Evolutionary conservation across 2,113 vertebrate genomes (phyloP).

Genomic region (Zonotrichia leucophrys): DNA sequence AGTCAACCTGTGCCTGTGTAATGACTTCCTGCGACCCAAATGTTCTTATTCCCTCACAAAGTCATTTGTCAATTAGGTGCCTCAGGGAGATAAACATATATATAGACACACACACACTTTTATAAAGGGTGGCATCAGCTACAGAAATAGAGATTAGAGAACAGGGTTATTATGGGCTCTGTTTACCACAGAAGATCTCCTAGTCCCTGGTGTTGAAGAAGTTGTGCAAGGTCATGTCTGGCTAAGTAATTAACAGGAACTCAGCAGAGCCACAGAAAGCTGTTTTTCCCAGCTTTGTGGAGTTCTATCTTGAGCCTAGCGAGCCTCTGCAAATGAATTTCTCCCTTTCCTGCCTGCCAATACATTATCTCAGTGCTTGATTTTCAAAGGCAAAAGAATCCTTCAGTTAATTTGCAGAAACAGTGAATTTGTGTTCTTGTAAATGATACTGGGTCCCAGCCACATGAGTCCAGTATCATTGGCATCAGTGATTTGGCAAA

Average conservation of each 20-base stretch:
- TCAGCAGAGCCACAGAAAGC: conserved; percentile 23
- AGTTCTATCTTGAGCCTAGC: not conserved
- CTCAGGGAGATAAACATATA: not conserved
- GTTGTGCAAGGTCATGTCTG: not conserved
- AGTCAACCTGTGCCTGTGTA: not conserved
- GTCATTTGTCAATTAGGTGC: not conserved
- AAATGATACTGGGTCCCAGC: not conserved
- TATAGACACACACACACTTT: not conserved
- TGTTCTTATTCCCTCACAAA: not conserved
- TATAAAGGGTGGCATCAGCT: not conserved
- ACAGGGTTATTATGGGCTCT: not conserved
- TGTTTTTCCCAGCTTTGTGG: not conserved
- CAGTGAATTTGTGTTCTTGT: not conserved
- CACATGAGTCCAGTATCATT: not conserved
- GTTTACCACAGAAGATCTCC: not conserved
- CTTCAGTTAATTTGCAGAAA: not conserved
- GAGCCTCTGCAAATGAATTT: conserved; percentile 1
- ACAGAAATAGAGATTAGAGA: not conserved
- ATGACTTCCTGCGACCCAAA: not conserved
- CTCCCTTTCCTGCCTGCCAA: not conserved
- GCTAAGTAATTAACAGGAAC: conserved; percentile 42
- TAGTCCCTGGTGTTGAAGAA: not conserved
- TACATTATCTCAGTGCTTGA: not conserved
- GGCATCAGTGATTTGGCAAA: not conserved
- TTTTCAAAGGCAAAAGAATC: not conserved